phyloP scores from a whole-genome alignment of 2,113 vertebrate genomes.

The Pedetes capensis region DNA sequence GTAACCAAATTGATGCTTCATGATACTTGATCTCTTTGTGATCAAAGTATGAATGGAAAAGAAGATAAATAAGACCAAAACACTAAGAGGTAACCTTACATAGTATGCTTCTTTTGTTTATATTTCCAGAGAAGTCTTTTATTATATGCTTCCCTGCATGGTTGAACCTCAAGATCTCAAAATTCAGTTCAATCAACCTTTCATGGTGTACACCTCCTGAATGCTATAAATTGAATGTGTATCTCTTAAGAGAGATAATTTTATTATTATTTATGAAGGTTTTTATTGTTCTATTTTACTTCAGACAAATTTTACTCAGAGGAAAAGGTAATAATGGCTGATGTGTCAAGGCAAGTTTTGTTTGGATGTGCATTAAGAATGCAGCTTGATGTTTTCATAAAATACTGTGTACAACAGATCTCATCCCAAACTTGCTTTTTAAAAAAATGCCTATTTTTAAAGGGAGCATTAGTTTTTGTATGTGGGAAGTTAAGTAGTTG shows the following conservation, averaged over 20 bases:
- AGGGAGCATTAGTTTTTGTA: background rate
- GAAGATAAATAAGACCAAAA: background rate
- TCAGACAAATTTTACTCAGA: conserved; percentile 23
- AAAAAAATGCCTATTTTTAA: conserved; percentile 15
- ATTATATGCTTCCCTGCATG: background rate
- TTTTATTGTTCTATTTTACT: conserved; percentile 25
- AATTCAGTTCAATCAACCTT: background rate
- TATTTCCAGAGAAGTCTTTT: background rate
- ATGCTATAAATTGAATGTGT: background rate
- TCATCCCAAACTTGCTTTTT: background rate
- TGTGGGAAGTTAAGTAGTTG: background rate
- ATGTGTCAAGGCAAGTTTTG: background rate
- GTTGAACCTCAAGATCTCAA: conserved; percentile 11
- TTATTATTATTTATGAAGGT: conserved; percentile 36
- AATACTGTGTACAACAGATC: background rate
- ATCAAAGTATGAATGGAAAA: conserved; percentile 18
- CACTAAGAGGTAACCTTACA: background rate
- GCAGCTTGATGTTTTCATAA: conserved; percentile 44
- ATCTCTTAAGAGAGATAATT: conserved; percentile 19
- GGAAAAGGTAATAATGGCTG: background rate
- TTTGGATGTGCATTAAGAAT: background rate
- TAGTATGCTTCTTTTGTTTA: background rate
- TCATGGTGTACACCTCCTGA: background rate
- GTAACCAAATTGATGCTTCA: background rate
- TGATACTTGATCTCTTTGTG: background rate